A percentile compares a stretch with the other conserved stretches of the same genome.
Conservation (phyloP, 1,140 invertebrate genomes). For the Atta colombica region DNA sequence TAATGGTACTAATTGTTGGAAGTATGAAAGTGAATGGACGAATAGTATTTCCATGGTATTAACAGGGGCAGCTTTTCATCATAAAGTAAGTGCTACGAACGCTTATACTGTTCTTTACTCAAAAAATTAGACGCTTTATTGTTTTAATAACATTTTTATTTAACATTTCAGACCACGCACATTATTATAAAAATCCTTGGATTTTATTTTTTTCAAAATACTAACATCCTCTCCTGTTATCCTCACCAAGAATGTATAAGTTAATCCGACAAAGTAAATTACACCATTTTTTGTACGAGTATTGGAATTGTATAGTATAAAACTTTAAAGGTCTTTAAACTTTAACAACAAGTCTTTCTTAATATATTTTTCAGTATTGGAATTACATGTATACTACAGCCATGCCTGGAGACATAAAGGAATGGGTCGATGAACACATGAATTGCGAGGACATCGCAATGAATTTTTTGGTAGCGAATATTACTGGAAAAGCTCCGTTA, state of each 20-base stretch:
- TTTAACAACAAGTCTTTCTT: conserved; percentile 1
- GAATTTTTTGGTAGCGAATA: conserved; percentile 96
- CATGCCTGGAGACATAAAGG: conserved; percentile 92
- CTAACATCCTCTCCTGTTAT: conserved; percentile 25
- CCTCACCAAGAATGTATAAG: background rate
- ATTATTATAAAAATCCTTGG: conserved; percentile 7
- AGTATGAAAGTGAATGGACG: conserved; percentile 98
- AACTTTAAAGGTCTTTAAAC: background rate
- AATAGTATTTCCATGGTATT: conserved; percentile 97
- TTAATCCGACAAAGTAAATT: conserved; percentile 44
- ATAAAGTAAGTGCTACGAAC: conserved; percentile 89
- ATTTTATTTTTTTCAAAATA: conserved; percentile 24
- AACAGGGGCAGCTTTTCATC: conserved; percentile 97
- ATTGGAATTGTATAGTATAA: background rate
- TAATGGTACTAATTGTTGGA: conserved; percentile 93
- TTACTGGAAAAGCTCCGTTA: conserved; percentile 97
- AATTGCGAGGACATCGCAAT: conserved; percentile 98
- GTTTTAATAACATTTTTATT: conserved; percentile 7
- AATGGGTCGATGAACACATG: conserved; percentile 96
- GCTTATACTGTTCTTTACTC: background rate
- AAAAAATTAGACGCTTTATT: background rate
- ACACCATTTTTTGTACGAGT: background rate
- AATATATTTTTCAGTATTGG: conserved; percentile 89
- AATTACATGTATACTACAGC: conserved; percentile 95
- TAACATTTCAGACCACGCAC: conserved; percentile 34